Percentiles rank a stretch among this genome's conserved stretches.
Conservation (phyloP, 2,113 vertebrate species). For the Erinaceus europaeus region DNA sequence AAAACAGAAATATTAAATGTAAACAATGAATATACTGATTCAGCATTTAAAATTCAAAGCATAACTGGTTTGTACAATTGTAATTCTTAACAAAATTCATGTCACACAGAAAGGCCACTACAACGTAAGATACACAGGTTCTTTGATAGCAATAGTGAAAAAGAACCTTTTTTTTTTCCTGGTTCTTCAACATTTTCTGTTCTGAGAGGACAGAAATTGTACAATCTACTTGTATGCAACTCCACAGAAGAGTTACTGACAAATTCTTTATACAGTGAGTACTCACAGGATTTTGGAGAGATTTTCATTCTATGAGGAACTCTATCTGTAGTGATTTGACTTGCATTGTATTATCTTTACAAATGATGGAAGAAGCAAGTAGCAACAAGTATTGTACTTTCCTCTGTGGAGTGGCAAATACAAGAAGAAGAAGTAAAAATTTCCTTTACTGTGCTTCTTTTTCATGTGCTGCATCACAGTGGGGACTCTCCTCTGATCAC, state of each 20-base stretch:
- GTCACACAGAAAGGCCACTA: no score
- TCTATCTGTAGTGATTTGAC: neutral
- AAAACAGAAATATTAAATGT: neutral
- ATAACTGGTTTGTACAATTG: neutral
- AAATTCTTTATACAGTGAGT: neutral
- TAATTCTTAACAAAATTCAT: neutral
- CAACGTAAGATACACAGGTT: no score
- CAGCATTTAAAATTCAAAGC: no score
- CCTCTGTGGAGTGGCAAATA: neutral
- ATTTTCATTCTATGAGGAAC: neutral
- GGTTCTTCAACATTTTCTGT: neutral
- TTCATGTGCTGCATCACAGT: conserved; percentile 4
- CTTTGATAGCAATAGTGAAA: no score
- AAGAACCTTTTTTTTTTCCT: neutral
- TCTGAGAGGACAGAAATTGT: neutral
- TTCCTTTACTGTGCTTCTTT: neutral
- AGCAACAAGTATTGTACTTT: neutral
- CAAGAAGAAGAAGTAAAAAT: conserved; percentile 11
- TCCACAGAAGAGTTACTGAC: neutral
- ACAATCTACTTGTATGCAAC: neutral
- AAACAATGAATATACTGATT: no score
- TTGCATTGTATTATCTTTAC: neutral
- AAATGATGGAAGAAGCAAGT: neutral
- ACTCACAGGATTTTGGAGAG: neutral
- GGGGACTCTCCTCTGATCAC: neutral